Conservation (phyloP, 2,888 invertebrate species). For the Sylvicola cinctus region DNA sequence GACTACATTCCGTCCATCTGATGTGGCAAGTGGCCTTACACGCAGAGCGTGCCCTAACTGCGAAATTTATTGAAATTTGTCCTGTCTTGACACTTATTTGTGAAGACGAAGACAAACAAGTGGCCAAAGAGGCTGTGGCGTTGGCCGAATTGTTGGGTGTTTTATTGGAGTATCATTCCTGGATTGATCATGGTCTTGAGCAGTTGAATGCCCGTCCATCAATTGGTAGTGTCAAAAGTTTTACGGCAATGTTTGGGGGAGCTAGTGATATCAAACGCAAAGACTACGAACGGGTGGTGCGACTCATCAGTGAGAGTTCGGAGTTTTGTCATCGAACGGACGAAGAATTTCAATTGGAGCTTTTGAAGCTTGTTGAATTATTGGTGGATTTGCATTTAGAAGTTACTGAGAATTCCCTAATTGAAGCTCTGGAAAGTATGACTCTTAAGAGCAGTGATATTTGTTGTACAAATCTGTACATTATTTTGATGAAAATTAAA, state of each 20-base stretch:
- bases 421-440: not conserved
- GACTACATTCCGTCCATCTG: slow-evolving; percentile 20
- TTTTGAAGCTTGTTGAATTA: slow-evolving; percentile 3
- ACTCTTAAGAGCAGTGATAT: slow-evolving; percentile 1
- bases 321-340: slow-evolving; percentile 18
- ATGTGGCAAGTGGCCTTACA: slow-evolving; percentile 23
- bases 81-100: slow-evolving; percentile 18
- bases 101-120: slow-evolving; percentile 14
- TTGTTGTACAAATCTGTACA: slow-evolving; percentile 11
- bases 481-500: slow-evolving; percentile 17
- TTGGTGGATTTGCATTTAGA: slow-evolving; percentile 3
- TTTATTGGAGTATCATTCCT: slow-evolving; percentile 17
- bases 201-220: slow-evolving; percentile 14
- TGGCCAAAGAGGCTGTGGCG: slow-evolving; percentile 17
- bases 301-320: slow-evolving; percentile 12
- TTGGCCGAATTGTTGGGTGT: slow-evolving; percentile 21
- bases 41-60: slow-evolving; percentile 20
- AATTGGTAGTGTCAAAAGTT: slow-evolving; percentile 19
- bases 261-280: slow-evolving; percentile 7
- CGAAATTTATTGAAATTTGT: slow-evolving; percentile 22
- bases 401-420: slow-evolving; percentile 1
- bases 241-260: slow-evolving; percentile 5
- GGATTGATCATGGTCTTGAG: slow-evolving; percentile 19
- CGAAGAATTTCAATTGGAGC: slow-evolving; percentile 6
- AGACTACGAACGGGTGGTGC: slow-evolving; percentile 14